Evolutionary conservation across 2,113 vertebrate genomes (phyloP).

Genomic region (Mormyrus lacerda): DNA sequence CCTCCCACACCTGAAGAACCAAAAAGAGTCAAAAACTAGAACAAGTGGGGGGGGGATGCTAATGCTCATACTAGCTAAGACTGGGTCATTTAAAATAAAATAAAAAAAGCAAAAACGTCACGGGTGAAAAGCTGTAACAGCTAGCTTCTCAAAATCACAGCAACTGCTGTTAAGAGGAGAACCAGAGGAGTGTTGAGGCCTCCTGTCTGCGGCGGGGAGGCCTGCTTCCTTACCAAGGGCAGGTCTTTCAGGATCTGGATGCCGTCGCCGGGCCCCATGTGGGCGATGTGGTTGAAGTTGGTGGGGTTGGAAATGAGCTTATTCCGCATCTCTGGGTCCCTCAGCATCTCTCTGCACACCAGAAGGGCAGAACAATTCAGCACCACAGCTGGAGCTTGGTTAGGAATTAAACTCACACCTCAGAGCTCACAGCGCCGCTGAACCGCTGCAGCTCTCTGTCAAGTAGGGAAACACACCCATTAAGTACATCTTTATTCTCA

Average conservation of each 20-base stretch:
- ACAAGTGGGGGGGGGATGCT: neutral
- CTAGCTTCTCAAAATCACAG: neutral
- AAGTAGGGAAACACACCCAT: neutral
- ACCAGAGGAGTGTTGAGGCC: neutral
- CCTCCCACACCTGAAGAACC: neutral
- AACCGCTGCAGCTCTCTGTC: neutral
- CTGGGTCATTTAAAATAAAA: neutral
- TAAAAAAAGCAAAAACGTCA: neutral
- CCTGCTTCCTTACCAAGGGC: slow-evolving; percentile 75
- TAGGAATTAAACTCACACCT: neutral
- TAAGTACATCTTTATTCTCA: neutral
- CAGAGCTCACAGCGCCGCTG: neutral
- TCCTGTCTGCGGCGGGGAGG: neutral
- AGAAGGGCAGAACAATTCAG: neutral
- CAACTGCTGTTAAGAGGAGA: neutral
- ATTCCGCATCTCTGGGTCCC: slow-evolving; percentile 97
- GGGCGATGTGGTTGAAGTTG: slow-evolving; percentile 99
- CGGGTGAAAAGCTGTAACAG: neutral
- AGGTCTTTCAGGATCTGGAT: slow-evolving; percentile 98
- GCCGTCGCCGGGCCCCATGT: slow-evolving; percentile 98
- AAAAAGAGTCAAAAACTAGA: neutral
- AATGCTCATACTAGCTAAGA: neutral
- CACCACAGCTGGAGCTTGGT: neutral
- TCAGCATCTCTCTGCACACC: slow-evolving; percentile 88
- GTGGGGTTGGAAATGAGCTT: slow-evolving; percentile 98